phyloP scores from a whole-genome alignment of 1,140 invertebrate genomes.

The Plodia interpunctella region DNA sequence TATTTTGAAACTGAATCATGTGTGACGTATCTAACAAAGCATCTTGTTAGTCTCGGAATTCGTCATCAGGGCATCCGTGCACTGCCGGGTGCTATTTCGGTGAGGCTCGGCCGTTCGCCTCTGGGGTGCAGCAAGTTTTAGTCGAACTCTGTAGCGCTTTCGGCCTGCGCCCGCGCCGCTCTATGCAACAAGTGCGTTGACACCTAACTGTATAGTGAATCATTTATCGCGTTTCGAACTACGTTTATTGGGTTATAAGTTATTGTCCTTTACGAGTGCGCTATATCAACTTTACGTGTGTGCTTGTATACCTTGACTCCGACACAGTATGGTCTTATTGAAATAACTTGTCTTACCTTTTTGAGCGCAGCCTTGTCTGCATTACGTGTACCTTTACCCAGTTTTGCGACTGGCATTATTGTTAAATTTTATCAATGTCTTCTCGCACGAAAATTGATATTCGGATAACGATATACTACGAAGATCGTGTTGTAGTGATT shows the following conservation, averaged over 20 bases:
- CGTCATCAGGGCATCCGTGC: conserved; percentile 57
- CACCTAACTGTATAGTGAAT: conserved; percentile 72
- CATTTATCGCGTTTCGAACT: conserved; percentile 55
- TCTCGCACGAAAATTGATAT: conserved; percentile 75
- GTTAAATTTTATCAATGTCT: conserved; percentile 59
- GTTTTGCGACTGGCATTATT: conserved; percentile 55
- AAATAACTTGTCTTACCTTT: conserved; percentile 60
- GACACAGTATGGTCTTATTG: conserved; percentile 55
- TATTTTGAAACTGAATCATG: conserved; percentile 25
- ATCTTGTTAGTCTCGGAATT: conserved; percentile 40
- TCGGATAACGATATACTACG: conserved; percentile 78
- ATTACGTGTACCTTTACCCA: conserved; percentile 58
- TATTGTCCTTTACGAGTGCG: conserved; percentile 60
- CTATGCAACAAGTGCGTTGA: conserved; percentile 67
- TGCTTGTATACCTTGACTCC: conserved; percentile 65
- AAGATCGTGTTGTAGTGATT: conserved; percentile 70
- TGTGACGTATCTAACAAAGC: conserved; percentile 36
- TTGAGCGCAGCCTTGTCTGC: conserved; percentile 58
- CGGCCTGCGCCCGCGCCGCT: conserved; percentile 48
- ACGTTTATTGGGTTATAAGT: conserved; percentile 47
- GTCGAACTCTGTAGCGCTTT: conserved; percentile 44
- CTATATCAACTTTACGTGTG: conserved; percentile 37
- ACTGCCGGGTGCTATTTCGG: conserved; percentile 72
- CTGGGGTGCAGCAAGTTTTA: conserved; percentile 58
- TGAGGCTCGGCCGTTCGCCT: conserved; percentile 54